These are phyloP conservation scores for Channa argus DNA, from an alignment of 2,113 vertebrate species.

Conservation along the genomic window DNA sequence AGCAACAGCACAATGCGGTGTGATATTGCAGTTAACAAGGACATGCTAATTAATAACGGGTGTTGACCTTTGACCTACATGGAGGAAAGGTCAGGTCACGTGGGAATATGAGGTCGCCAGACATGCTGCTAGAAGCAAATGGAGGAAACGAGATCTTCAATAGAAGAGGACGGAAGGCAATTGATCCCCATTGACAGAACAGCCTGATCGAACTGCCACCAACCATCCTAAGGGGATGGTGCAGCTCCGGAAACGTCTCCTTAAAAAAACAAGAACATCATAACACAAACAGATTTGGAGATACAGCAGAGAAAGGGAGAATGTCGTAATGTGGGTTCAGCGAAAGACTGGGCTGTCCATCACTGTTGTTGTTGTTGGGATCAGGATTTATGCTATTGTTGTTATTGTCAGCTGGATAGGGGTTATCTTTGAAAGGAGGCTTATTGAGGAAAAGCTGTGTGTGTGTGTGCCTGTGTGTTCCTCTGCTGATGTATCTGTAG, in stretches of 20 bases:
- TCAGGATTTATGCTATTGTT: slow-evolving; percentile 63
- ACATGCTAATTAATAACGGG: slow-evolving; percentile 67
- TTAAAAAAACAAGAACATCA: slow-evolving; percentile 21
- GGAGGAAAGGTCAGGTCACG: slow-evolving; percentile 54
- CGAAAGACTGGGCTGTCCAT: slow-evolving; percentile 40
- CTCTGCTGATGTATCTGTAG: slow-evolving; percentile 24
- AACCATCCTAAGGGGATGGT: slow-evolving; percentile 18
- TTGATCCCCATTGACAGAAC: slow-evolving; percentile 59
- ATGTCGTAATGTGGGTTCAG: slow-evolving; percentile 54
- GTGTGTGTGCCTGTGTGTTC: slow-evolving; percentile 15
- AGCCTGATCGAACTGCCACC: slow-evolving; percentile 58
- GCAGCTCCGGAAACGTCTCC: slow-evolving; percentile 29
- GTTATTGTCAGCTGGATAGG: slow-evolving; percentile 50
- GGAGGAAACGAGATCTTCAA: slow-evolving; percentile 62
- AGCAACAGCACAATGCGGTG: slow-evolving; percentile 34
- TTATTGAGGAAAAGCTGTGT: slow-evolving; percentile 44
- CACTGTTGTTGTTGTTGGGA: slow-evolving; percentile 41
- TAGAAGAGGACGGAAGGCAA: slow-evolving; percentile 44
- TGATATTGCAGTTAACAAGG: slow-evolving; percentile 61
- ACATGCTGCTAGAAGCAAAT: slow-evolving; percentile 31
- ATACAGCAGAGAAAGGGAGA: background rate
- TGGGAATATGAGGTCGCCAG: slow-evolving; percentile 38
- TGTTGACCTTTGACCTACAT: slow-evolving; percentile 63
- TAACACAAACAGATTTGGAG: background rate
- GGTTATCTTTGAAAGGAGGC: slow-evolving; percentile 61